A percentile compares a stretch with the other conserved stretches of the same genome.
Evolutionary conservation across 2,888 invertebrate genomes (phyloP).

Genomic region (Mystacides longicornis): DNA sequence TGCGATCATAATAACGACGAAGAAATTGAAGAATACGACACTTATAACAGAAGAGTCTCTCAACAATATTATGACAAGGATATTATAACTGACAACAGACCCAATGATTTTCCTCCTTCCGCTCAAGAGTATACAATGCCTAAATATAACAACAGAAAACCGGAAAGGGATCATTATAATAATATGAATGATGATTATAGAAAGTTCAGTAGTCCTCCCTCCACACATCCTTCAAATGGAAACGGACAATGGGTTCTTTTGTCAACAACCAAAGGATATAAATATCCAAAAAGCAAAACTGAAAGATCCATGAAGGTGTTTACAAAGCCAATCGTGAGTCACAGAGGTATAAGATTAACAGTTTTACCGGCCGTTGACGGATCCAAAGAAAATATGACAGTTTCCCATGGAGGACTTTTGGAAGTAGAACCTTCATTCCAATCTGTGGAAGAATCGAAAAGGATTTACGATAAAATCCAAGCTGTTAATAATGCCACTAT

Average conservation of each 20-base stretch:
- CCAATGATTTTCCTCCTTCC: constrained; percentile 44
- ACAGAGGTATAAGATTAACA: constrained; percentile 56
- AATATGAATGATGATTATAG: constrained; percentile 29
- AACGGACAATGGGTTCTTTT: constrained; percentile 73
- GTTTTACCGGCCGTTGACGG: constrained; percentile 63
- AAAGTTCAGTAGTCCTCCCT: constrained; percentile 35
- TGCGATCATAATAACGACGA: constrained; percentile 20
- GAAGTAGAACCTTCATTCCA: constrained; percentile 68
- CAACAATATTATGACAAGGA: constrained; percentile 37
- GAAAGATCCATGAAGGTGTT: constrained; percentile 38
- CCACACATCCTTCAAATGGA: constrained; percentile 54
- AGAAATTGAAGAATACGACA: constrained; percentile 28
- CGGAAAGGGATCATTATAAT: constrained; percentile 40
- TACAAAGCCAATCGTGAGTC: constrained; percentile 35
- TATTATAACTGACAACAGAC: constrained; percentile 44
- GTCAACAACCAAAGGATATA: constrained; percentile 71
- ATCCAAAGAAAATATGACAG: constrained; percentile 54
- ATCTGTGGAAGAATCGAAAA: constrained; percentile 57
- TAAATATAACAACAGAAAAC: constrained; percentile 39
- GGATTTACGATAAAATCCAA: constrained; percentile 32
- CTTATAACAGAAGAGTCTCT: constrained; percentile 43
- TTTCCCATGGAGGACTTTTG: constrained; percentile 65
- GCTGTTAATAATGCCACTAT: constrained; percentile 32
- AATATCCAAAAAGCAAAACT: constrained; percentile 44
- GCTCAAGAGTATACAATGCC: constrained; percentile 36